These are phyloP conservation scores for Paedocypris sp. DNA, from an alignment of 2,113 vertebrate genomes.

Conservation along the genomic window DNA sequence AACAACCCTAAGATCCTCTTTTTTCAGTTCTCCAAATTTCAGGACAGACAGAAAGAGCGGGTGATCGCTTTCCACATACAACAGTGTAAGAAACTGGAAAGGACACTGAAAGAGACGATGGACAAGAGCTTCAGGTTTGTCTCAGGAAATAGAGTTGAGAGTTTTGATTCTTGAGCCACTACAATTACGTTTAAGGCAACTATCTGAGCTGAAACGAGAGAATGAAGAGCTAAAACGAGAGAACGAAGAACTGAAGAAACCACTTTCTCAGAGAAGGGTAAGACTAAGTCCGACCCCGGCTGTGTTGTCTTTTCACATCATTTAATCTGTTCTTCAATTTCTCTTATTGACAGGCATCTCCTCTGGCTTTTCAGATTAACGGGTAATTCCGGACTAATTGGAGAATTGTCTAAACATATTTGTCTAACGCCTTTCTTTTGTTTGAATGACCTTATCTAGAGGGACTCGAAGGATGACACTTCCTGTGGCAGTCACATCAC, in stretches of 20 bases:
- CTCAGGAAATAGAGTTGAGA: no score
- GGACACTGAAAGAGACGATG: constrained; percentile 56
- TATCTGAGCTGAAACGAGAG: constrained; percentile 61
- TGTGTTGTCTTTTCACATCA: neutral
- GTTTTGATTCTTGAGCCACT: neutral
- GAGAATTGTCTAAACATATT: no score
- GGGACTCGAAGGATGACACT: constrained; percentile 64
- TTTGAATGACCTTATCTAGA: constrained; percentile 17
- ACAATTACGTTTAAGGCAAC: constrained; percentile 48
- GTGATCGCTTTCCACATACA: constrained; percentile 61
- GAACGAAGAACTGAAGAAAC: constrained; percentile 70
- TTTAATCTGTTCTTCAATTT: neutral
- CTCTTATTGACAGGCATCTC: constrained; percentile 45
- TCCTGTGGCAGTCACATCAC: constrained; percentile 73
- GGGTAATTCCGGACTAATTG: constrained; percentile 49
- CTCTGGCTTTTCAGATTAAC: constrained; percentile 44
- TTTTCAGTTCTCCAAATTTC: constrained; percentile 69
- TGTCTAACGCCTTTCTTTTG: no score
- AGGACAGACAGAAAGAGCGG: constrained; percentile 66
- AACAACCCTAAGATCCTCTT: neutral
- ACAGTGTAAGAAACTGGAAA: constrained; percentile 59
- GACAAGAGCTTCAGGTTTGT: constrained; percentile 58
- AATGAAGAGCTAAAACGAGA: constrained; percentile 71
- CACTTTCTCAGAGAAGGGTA: constrained; percentile 68
- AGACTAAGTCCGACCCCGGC: neutral